Conservation (phyloP, 2,888 invertebrate genomes). For the Allophyes oxyacanthae region DNA sequence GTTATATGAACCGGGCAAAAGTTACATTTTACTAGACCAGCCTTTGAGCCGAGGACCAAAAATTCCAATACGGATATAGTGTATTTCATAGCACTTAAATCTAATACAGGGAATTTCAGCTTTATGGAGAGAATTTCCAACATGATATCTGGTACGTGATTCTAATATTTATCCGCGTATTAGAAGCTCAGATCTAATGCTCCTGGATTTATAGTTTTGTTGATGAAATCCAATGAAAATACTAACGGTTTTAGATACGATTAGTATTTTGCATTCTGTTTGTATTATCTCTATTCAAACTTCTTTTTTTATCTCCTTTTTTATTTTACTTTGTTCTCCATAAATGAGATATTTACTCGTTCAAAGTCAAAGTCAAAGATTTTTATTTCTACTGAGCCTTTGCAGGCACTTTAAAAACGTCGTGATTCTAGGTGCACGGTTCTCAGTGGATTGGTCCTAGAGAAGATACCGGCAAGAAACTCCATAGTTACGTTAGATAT, state of each 20-base stretch:
- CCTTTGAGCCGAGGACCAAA: constrained; percentile 2
- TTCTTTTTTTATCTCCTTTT: background rate
- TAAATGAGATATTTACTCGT: no score
- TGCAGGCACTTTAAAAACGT: no score
- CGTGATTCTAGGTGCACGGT: no score
- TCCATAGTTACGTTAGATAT: no score
- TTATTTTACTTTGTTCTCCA: no score
- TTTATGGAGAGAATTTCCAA: constrained; percentile 19
- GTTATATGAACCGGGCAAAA: no score
- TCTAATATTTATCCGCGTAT: constrained; percentile 49
- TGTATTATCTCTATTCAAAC: no score
- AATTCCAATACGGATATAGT: constrained; percentile 16
- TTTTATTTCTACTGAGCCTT: no score
- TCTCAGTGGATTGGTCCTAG: no score
- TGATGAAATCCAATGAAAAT: constrained; percentile 17
- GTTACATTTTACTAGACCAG: no score
- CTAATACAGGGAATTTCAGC: constrained; percentile 17
- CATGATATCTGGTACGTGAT: constrained; percentile 52
- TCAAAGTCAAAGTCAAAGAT: no score
- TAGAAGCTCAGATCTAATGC: constrained; percentile 20
- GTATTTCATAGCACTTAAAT: constrained; percentile 20
- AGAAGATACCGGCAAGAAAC: no score
- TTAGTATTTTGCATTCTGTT: background rate
- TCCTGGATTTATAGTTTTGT: constrained; percentile 31
- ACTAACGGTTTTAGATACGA: background rate